Percentiles rank a stretch among this genome's conserved stretches.
These are phyloP conservation scores for Aphis gossypii DNA, from an alignment of 1,140 invertebrate species.

Conservation along the genomic window DNA sequence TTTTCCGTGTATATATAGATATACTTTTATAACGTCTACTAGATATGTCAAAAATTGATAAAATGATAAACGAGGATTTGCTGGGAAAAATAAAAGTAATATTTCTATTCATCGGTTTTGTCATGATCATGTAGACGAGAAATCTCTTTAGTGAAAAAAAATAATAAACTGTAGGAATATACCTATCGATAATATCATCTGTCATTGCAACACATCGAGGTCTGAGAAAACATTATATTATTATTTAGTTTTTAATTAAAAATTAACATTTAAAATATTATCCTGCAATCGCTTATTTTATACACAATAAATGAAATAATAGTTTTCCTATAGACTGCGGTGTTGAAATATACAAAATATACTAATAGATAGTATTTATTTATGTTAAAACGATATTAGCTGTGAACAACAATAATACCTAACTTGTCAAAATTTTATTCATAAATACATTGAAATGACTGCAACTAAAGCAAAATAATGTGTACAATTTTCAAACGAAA, in stretches of 20 bases:
- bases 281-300: background rate
- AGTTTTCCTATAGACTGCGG: background rate
- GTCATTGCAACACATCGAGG: background rate
- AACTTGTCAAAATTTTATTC: background rate
- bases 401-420: background rate
- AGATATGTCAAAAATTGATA: slow-evolving; percentile 43
- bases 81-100: slow-evolving; percentile 26
- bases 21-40: background rate
- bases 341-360: background rate
- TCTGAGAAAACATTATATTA: background rate
- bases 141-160: background rate
- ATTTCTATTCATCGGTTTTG: slow-evolving; percentile 35
- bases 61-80: slow-evolving; percentile 36
- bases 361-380: background rate
- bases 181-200: background rate
- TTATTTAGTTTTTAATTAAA: background rate
- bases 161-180: background rate
- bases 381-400: background rate
- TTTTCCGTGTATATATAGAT: background rate
- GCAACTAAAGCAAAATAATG: background rate
- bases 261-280: background rate
- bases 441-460: background rate
- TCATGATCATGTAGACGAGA: background rate
- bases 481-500: background rate
- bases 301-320: background rate